Percentiles rank a stretch among this genome's conserved stretches.
Conservation (phyloP, 2,888 invertebrate species). For the Cremastinae sp. region DNA sequence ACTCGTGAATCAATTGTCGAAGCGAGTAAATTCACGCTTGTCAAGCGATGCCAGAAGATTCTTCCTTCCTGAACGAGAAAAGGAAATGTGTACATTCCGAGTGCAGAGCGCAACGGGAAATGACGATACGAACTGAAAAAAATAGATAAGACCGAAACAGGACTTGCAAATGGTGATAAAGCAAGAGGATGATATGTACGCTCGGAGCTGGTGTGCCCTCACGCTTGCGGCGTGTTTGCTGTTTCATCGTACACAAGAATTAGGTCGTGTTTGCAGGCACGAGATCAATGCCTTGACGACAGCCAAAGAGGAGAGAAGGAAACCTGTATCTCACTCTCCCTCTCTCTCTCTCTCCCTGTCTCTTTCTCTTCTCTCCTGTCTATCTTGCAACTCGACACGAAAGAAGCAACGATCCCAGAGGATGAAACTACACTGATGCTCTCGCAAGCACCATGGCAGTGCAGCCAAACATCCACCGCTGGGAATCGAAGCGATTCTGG, state of each 20-base stretch:
- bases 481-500: slow-evolving; percentile 2
- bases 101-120: slow-evolving; percentile 11
- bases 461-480: slow-evolving; percentile 4
- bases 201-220: slow-evolving; percentile 67
- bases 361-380: too few species aligned
- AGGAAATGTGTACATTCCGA: background rate
- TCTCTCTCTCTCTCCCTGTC: too few species aligned
- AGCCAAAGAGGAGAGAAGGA: background rate
- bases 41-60: background rate
- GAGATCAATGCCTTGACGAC: slow-evolving; percentile 34
- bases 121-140: slow-evolving; percentile 54
- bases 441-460: background rate
- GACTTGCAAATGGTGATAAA: slow-evolving; percentile 4
- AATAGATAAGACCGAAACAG: slow-evolving; percentile 29
- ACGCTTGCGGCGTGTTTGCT: slow-evolving; percentile 69
- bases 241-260: slow-evolving; percentile 71
- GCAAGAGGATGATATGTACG: slow-evolving; percentile 15
- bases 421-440: slow-evolving; percentile 41
- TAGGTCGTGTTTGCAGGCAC: slow-evolving; percentile 63
- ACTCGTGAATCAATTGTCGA: slow-evolving; percentile 75
- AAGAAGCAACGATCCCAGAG: slow-evolving; percentile 9
- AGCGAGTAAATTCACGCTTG: slow-evolving; percentile 70
- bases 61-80: slow-evolving; percentile 1
- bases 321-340: too few species aligned
- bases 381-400: background rate